Base-by-base conservation (phyloP, 2,113 vertebrate species). In the Reinhardtius hippoglossoides region DNA sequence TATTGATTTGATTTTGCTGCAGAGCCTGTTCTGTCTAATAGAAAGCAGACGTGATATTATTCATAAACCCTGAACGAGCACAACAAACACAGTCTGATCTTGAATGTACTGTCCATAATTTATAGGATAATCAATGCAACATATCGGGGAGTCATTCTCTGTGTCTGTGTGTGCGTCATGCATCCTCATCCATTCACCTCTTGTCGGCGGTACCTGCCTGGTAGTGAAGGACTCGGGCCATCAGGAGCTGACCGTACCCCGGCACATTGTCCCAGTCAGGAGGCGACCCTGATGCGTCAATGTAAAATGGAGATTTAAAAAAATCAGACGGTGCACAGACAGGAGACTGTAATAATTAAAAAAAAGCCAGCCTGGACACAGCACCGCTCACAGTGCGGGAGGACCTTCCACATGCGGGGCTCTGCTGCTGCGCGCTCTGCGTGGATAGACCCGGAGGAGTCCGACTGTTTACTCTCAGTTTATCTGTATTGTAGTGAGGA, bases 351-450 rank as follows among this genome's bases (percentile, higher is more conserved):
- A 74, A 74, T 56, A 24, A 24, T 24, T 24, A 1, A 75, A 82
- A 79, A 59, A 76, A 67, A 66, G 71, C 31, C 5, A 63, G 24
- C 12, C 54, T 57, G 31, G 82, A 74, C 60, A 92, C 91, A 94
- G 92, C 93, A 93, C 93, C 93, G 82, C 93, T 91, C 67, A 62
- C 85, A 88, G 93, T 90, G 87, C 77, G 76, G 93, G 93, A 93
- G 92, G 93, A 94, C 92, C 85, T 81, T 83, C 66, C 82, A 90
- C 91, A 92, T 61, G 68, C 69, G 46, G 46, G 46, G 46, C 55
- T 52, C 74, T 4, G 66, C 31, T 20, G 50, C 62, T 50, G 74
- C 63, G 20, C 12, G 7, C 18, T 3, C 27, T n/a, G 73, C 67
- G 6, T 9, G 69, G 59, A 62, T 18, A 68, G 59, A 1, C 48